Evolutionary conservation across 1,140 invertebrate genomes (phyloP), one percentile per base, ranked within the genome.

Genomic region (Gryllus bimaculatus): DNA sequence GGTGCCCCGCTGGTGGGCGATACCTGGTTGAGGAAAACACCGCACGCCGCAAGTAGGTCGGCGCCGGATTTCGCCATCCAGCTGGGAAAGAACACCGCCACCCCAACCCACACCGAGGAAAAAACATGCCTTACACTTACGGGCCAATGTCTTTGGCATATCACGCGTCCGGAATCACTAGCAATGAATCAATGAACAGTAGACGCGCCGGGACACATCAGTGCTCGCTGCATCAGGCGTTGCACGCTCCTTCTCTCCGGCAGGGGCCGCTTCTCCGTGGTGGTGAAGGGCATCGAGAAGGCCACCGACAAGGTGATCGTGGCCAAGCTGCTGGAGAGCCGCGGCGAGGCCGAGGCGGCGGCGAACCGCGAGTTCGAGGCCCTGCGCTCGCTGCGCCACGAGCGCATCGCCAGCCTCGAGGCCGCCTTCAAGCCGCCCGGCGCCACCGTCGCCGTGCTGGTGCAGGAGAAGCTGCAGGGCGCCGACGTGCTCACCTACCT

Each of bases 401-500:
- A 97, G 83, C 90, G 93, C 83, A 92, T 99, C 85, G 92, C 93
- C 0, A 88, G 90, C 8, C 84, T 98, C 0, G 84, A 93, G 74
- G 92, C 89, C 12, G 93, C 93, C 0, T 95, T 91, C 83, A 92
- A 91, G 83, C 88, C 90, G 0, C 87, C 89, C 0, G 90, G 90
- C 21, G 89, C 90, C 0, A 87, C 91, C 5, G 87, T 92, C 4
- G 91, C 92, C 20, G 90, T 93, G 0, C 89, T 96, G 39, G 89
- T 97, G 7, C 87, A 96, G 85, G 96, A 98, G 83, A 95, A 94
- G 83, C 87, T 98, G 0, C 95, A 96, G 83, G 96, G 96, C 0
- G 93, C 95, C n/a, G 95, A 98, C 83, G 90, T 98, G 73, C 85
- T 98, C 0, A 95, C 95, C 0, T 97, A 96, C 83, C 88, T 98